phyloP scores from a whole-genome alignment of 2,888 invertebrate genomes.

The Pemphredon lugubris region DNA sequence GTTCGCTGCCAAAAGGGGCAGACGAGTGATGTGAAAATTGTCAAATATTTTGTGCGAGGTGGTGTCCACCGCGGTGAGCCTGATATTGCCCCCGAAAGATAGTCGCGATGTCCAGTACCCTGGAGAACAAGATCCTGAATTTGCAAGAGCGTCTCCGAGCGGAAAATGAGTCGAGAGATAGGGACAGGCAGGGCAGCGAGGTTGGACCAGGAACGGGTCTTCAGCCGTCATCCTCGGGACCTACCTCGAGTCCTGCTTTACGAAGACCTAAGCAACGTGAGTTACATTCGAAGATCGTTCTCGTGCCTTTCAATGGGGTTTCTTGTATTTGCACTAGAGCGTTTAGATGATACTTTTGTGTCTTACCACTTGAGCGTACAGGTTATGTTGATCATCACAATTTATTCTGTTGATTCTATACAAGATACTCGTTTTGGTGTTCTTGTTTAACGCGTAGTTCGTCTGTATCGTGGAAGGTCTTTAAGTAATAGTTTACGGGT shows the following conservation, averaged over 20 bases:
- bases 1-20: slow-evolving; percentile 75
- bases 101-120: slow-evolving; percentile 85
- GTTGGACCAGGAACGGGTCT: slow-evolving; percentile 78
- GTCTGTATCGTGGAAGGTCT: slow-evolving; percentile 12
- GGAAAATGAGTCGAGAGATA: slow-evolving; percentile 85
- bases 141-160: slow-evolving; percentile 91
- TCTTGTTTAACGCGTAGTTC: slow-evolving; percentile 49
- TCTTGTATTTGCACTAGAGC: background rate
- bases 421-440: slow-evolving; percentile 34
- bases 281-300: slow-evolving; percentile 66
- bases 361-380: slow-evolving; percentile 35
- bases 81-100: too few species aligned
- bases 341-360: slow-evolving; percentile 10
- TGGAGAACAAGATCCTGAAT: slow-evolving; percentile 91
- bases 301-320: slow-evolving; percentile 5
- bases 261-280: slow-evolving; percentile 86
- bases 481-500: background rate
- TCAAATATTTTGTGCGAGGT: slow-evolving; percentile 68
- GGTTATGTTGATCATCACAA: slow-evolving; percentile 70
- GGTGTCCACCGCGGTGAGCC: slow-evolving; percentile 23
- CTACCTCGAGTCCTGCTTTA: slow-evolving; percentile 76
- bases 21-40: slow-evolving; percentile 78
- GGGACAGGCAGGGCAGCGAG: slow-evolving; percentile 83
- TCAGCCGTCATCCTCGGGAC: slow-evolving; percentile 78
- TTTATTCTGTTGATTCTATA: slow-evolving; percentile 49